Percentiles rank a stretch among this genome's conserved stretches.
Evolutionary conservation across 2,888 invertebrate genomes (phyloP).

Genomic region (Ichneumoninae sp.): DNA sequence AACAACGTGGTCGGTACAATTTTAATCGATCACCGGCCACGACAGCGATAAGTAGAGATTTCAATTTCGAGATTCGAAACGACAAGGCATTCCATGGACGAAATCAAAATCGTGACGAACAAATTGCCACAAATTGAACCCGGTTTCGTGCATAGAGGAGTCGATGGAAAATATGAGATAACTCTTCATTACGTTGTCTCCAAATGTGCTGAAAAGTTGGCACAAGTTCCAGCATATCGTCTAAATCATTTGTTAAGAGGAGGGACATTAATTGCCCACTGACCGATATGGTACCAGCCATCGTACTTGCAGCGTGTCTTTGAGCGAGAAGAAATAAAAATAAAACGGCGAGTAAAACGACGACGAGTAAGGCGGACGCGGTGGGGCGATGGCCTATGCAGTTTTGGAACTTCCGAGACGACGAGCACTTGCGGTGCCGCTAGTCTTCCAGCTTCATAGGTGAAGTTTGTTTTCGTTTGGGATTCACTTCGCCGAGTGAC

Average conservation of each 20-base stretch:
- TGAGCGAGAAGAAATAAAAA: constrained; percentile 30
- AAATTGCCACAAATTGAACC: not conserved
- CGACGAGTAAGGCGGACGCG: not conserved
- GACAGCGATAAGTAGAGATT: not conserved
- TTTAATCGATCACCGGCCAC: not conserved
- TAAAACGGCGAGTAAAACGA: constrained; percentile 15
- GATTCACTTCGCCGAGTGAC: not conserved
- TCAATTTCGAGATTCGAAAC: not conserved
- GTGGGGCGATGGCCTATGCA: constrained; percentile 23
- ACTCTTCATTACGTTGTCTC: not conserved
- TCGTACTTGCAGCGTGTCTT: not conserved
- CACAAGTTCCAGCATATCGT: not conserved
- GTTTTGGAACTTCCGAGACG: constrained; percentile 16
- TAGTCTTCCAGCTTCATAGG: not conserved
- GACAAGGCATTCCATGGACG: not conserved
- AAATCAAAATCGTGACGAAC: not conserved
- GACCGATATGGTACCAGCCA: not conserved
- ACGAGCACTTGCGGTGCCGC: constrained; percentile 5
- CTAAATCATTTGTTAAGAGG: not conserved
- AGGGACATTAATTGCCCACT: constrained; percentile 9
- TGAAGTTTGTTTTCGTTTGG: not conserved
- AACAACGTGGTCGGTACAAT: not conserved
- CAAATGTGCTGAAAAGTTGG: not conserved
- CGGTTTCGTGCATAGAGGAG: not conserved
- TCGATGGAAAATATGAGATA: constrained; percentile 12